A percentile compares a stretch with the other conserved stretches of the same genome.
phyloP scores from a whole-genome alignment of 2,888 invertebrate species.

The Andrena marginata region DNA sequence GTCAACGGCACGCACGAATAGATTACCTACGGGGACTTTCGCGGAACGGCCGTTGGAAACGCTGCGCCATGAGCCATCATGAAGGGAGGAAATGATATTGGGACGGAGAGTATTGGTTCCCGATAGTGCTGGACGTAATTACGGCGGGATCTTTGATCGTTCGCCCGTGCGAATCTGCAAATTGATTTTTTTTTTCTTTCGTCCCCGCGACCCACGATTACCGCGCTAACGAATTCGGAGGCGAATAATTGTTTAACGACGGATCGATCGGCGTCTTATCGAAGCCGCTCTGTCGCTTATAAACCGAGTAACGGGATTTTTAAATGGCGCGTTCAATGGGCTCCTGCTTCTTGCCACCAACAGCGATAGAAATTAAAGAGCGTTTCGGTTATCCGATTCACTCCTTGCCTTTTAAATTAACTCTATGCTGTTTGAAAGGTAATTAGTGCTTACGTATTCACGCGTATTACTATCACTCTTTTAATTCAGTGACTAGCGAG shows the following conservation, averaged over 20 bases:
- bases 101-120: conserved; percentile 41
- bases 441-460: too few species aligned
- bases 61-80: not conserved
- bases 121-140: conserved; percentile 53
- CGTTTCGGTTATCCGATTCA: too few species aligned
- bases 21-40: conserved; percentile 8
- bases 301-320: not conserved
- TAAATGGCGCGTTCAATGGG: not conserved
- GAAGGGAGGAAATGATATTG: conserved; percentile 48
- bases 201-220: conserved; percentile 24
- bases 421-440: too few species aligned
- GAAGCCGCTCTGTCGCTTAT: not conserved
- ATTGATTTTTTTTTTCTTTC: conserved; percentile 53
- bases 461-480: too few species aligned
- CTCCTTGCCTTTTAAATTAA: too few species aligned
- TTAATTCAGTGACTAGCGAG: too few species aligned
- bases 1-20: conserved; percentile 70
- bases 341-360: not conserved
- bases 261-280: conserved; percentile 41
- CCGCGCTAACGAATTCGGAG: conserved; percentile 45
- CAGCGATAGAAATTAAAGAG: not conserved
- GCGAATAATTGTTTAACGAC: conserved; percentile 54
- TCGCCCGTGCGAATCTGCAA: conserved; percentile 52
- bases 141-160: conserved; percentile 54
- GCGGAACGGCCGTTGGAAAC: not conserved